These are phyloP conservation scores for Hippoglossus hippoglossus DNA, from an alignment of 2,797 vertebrate species.

Conservation along the genomic window DNA sequence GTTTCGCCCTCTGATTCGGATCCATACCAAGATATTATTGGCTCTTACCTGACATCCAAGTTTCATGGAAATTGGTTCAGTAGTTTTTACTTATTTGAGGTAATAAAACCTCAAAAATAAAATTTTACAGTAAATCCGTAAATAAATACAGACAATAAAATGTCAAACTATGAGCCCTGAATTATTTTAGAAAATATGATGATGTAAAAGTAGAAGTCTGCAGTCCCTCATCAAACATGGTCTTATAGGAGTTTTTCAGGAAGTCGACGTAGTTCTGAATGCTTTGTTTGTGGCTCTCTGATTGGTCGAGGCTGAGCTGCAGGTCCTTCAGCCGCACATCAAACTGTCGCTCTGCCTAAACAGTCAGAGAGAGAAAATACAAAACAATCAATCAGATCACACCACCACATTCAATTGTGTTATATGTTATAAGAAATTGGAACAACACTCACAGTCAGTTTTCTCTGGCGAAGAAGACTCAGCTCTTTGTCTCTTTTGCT, in stretches of 20 bases:
- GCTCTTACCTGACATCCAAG: too few relatives aligned
- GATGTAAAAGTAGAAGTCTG: constrained; percentile 61
- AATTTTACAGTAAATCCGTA: constrained; percentile 14
- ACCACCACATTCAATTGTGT: not conserved
- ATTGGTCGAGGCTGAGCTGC: constrained; percentile 89
- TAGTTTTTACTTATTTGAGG: too few relatives aligned
- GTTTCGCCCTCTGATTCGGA: too few relatives aligned
- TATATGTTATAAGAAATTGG: not conserved
- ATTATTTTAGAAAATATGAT: constrained; percentile 74
- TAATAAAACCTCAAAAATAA: constrained; percentile 16
- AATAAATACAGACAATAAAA: constrained; percentile 10
- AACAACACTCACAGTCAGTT: constrained; percentile 80
- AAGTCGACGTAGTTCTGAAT: constrained; percentile 91
- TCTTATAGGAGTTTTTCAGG: constrained; percentile 88
- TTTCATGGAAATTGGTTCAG: too few relatives aligned
- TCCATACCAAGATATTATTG: too few relatives aligned
- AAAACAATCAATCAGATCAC: not conserved
- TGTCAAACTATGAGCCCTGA: not conserved
- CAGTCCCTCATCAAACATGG: constrained; percentile 86
- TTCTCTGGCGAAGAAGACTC: constrained; percentile 80
- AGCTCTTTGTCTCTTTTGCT: constrained; percentile 83
- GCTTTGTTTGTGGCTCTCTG: constrained; percentile 89
- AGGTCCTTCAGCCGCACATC: constrained; percentile 88
- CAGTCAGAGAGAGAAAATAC: not conserved
- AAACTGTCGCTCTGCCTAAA: constrained; percentile 85